phyloP scores from a whole-genome alignment of 2,888 invertebrate species.

The Dasypolia templi region DNA sequence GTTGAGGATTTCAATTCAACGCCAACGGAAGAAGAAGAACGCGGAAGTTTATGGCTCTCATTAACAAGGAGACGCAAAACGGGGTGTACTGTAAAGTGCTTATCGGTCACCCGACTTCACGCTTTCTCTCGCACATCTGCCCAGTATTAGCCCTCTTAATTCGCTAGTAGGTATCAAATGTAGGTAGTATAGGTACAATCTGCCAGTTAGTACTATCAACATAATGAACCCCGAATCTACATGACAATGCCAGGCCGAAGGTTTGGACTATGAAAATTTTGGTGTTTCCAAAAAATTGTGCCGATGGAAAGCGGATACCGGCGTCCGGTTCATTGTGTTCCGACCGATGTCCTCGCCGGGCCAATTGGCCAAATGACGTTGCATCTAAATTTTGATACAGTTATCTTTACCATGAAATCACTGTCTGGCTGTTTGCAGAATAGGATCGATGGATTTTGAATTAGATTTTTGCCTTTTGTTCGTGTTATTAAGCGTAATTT shows the following conservation, averaged over 20 bases:
- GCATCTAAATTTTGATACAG: slow-evolving; percentile 82
- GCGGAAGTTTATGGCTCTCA: neutral
- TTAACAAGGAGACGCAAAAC: neutral
- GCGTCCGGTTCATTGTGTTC: slow-evolving; percentile 84
- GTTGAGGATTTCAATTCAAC: neutral
- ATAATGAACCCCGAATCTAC: slow-evolving; percentile 79
- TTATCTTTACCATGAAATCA: slow-evolving; percentile 85
- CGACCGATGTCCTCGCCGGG: slow-evolving; percentile 87
- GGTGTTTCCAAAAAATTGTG: slow-evolving; percentile 88
- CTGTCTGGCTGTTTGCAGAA: slow-evolving; percentile 74
- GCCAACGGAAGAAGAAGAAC: neutral
- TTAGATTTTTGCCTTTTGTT: slow-evolving; percentile 54
- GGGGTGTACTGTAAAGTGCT: neutral
- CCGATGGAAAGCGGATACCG: slow-evolving; percentile 85
- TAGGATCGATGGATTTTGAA: slow-evolving; percentile 67
- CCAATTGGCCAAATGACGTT: slow-evolving; percentile 82
- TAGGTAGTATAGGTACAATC: slow-evolving; percentile 24
- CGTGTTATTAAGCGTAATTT: slow-evolving; percentile 55
- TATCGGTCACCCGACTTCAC: slow-evolving; percentile 1
- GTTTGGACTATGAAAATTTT: slow-evolving; percentile 87
- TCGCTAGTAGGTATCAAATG: slow-evolving; percentile 34
- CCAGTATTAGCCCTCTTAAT: slow-evolving; percentile 24
- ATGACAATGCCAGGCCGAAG: slow-evolving; percentile 84
- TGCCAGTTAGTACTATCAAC: slow-evolving; percentile 51
- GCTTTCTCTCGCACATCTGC: slow-evolving; percentile 30